Conservation (phyloP, 2,113 vertebrate genomes). For the Poeciliopsis occidentalis region DNA sequence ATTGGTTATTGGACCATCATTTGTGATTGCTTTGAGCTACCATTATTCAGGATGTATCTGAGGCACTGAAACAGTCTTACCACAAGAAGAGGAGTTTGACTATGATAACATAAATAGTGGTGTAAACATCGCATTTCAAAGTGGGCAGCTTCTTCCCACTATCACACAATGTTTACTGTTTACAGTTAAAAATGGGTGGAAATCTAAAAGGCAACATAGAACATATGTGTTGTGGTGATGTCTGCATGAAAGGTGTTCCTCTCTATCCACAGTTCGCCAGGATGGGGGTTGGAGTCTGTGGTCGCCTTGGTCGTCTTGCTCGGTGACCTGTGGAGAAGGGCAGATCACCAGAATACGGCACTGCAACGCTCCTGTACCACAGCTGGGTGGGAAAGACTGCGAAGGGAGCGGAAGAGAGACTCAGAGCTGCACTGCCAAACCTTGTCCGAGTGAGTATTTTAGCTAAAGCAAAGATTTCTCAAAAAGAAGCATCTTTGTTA, state of each 20-base stretch:
- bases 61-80: conserved; percentile 44
- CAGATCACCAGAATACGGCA: conserved; percentile 95
- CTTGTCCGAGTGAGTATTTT: conserved; percentile 87
- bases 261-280: conserved; percentile 86
- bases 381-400: conserved; percentile 92
- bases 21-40: too few species aligned
- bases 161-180: conserved; percentile 56
- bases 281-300: conserved; percentile 97
- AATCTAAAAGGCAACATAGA: conserved; percentile 30
- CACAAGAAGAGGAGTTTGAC: conserved; percentile 46
- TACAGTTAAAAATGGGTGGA: conserved; percentile 21
- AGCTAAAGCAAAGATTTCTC: background rate
- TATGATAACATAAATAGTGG: conserved; percentile 59
- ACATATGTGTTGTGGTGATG: conserved; percentile 22
- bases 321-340: conserved; percentile 90
- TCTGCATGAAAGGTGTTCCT: conserved; percentile 14
- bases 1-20: too few species aligned
- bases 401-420: conserved; percentile 92
- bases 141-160: conserved; percentile 12
- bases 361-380: conserved; percentile 94
- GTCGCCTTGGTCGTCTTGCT: conserved; percentile 98
- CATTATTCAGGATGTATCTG: conserved; percentile 6
- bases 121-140: conserved; percentile 25
- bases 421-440: conserved; percentile 85
- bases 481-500: conserved; percentile 31